These are phyloP conservation scores for Synergus gifuensis DNA, from an alignment of 2,888 invertebrate species.

Conservation along the genomic window DNA sequence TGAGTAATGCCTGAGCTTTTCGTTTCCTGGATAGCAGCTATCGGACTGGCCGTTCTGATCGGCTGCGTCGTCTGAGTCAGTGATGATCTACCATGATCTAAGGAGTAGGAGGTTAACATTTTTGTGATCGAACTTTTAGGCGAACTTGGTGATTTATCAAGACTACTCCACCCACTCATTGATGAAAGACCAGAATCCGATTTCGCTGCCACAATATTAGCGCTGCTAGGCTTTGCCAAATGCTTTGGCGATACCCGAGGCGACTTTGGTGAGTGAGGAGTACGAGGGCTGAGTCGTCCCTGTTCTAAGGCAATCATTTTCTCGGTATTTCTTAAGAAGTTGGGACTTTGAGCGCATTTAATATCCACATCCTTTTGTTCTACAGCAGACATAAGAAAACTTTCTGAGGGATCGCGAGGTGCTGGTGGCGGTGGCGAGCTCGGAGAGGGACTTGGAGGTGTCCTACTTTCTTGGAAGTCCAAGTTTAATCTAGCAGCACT, in stretches of 20 bases:
- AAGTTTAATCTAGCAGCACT: conserved; percentile 79
- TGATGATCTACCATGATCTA: conserved; percentile 67
- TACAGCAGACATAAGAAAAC: conserved; percentile 77
- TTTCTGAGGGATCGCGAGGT: conserved; percentile 82
- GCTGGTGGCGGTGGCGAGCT: conserved; percentile 90
- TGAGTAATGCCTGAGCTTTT: conserved; percentile 62
- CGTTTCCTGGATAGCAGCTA: conserved; percentile 69
- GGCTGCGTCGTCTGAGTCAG: conserved; percentile 64
- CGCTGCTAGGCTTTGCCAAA: conserved; percentile 80
- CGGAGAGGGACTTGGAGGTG: conserved; percentile 79
- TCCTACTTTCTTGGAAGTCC: conserved; percentile 79
- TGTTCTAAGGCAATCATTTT: conserved; percentile 76
- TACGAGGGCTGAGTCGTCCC: conserved; percentile 83
- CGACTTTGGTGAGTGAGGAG: conserved; percentile 84
- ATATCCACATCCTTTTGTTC: conserved; percentile 66
- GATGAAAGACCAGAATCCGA: conserved; percentile 93
- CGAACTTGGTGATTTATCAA: conserved; percentile 91
- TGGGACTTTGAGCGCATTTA: conserved; percentile 72
- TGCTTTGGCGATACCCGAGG: conserved; percentile 86
- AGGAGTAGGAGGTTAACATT: conserved; percentile 70
- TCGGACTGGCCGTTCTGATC: conserved; percentile 66
- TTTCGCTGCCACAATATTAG: conserved; percentile 86
- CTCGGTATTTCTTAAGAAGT: conserved; percentile 77
- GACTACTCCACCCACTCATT: conserved; percentile 91
- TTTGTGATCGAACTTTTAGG: conserved; percentile 82